These are phyloP conservation scores for Nymphalis io DNA, from an alignment of 1,140 invertebrate species.

Conservation along the genomic window DNA sequence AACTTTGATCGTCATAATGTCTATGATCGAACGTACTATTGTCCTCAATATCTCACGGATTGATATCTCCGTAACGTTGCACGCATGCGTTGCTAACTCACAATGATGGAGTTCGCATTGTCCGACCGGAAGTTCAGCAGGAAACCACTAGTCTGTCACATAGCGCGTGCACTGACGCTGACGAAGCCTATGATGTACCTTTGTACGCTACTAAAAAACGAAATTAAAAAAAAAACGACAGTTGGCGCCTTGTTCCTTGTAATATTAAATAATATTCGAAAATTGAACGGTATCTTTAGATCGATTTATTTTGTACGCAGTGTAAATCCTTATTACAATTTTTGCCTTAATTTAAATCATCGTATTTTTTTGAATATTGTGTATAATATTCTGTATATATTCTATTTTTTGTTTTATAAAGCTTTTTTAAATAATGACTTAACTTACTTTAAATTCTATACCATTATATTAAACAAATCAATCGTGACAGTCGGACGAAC, in stretches of 20 bases:
- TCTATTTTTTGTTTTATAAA: no score
- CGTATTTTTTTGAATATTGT: no score
- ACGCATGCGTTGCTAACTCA: conserved; percentile 9
- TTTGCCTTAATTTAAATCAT: no score
- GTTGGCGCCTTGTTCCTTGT: neutral
- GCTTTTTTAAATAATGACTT: no score
- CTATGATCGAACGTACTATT: neutral
- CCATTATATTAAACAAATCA: no score
- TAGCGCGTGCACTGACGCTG: conserved; percentile 23
- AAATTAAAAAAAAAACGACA: neutral
- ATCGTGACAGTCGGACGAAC: no score
- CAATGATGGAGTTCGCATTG: conserved; percentile 33
- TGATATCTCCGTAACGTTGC: neutral
- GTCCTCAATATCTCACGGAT: conserved; percentile 2
- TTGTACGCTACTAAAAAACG: neutral
- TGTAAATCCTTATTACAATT: no score
- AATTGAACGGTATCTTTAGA: no score
- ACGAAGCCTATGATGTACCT: conserved; percentile 15
- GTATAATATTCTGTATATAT: no score
- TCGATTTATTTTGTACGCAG: no score
- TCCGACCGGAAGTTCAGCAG: conserved; percentile 54
- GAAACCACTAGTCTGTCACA: conserved; percentile 49
- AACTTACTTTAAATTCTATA: no score
- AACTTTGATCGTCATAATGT: neutral
- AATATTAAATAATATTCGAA: no score